Base-by-base conservation (phyloP, 1,140 invertebrate genomes). In the Drosophila oshimai region DNA sequence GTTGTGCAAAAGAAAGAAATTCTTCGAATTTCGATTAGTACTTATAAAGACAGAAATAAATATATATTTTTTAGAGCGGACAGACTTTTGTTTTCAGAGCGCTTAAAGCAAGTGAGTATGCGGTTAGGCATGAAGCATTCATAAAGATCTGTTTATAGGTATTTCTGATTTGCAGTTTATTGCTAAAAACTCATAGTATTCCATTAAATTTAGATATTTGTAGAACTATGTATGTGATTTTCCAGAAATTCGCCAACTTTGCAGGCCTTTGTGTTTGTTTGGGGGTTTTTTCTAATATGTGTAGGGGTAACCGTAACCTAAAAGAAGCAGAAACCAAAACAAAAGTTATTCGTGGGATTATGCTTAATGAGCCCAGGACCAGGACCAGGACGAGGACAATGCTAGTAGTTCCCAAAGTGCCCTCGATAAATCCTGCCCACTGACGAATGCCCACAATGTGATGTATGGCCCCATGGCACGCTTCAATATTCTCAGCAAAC, bases 251-350 rank as follows among this genome's bases (percentile, higher is more conserved):
- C 57, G 76, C 49, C 79, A 51, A 61, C 53, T 77, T 86, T 80
- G 80, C 80, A 71, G 41, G 58, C 36, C 65, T 39, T 69, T 64
- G 62, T 2, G 28, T 26, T 71, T 2, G 28, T 26, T 37, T 24
- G 15, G 13, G 24, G 33, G n/a, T 46, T 33, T 39, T 5, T 68
- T 46, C 46, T 86, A 87, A 87, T 80, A 76, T 60, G 75, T 64
- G 74, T 86, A 86, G 55, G 62, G 81, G 58, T 86, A 86, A 79
- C 80, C 79, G 65, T 84, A 84, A 76, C 81, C 81, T 86, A 86
- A 87, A 86, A 86, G 49, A 67, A 87, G 51, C 44, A 67, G 62
- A 68, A 65, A 45, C 70, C 37, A 65, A 65, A 57, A 53, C 57
- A 53, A 36, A 50, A 53, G 47, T 73, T 68, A 77, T 54, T 55